phyloP scores from a whole-genome alignment of 2,113 vertebrate genomes.

The Clinocottus analis region DNA sequence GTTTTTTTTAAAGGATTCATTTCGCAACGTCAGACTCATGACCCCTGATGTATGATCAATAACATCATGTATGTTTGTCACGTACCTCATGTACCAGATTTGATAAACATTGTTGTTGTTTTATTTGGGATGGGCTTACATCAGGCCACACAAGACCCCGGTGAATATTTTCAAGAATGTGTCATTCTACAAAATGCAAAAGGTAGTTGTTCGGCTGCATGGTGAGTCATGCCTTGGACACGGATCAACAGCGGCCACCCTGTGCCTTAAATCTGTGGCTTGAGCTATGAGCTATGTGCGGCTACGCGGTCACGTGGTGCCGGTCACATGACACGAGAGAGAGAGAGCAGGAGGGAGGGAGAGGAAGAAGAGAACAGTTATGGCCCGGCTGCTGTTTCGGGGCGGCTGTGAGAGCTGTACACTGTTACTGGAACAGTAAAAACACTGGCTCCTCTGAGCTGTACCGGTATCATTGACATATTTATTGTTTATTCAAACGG shows the following conservation, averaged over 20 bases:
- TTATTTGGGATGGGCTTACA: neutral
- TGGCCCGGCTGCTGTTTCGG: neutral
- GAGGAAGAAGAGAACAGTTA: neutral
- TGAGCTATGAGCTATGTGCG: no score
- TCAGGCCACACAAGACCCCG: neutral
- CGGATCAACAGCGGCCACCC: neutral
- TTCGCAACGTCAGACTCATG: neutral
- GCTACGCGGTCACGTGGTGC: slow-evolving; percentile 47
- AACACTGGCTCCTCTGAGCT: no score
- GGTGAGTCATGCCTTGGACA: neutral
- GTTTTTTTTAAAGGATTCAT: neutral
- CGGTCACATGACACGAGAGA: slow-evolving; percentile 63
- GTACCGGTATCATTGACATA: neutral
- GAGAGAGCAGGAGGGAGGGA: no score
- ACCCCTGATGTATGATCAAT: neutral
- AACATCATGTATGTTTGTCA: neutral
- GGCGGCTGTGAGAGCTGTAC: neutral
- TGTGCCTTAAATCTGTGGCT: neutral
- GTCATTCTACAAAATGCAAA: neutral
- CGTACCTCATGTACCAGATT: neutral
- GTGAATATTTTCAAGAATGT: neutral
- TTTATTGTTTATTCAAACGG: slow-evolving; percentile 10
- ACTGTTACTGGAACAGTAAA: neutral
- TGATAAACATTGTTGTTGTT: neutral
- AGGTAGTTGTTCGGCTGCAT: neutral